Evolutionary conservation across 2,888 invertebrate genomes (phyloP), one percentile per base, ranked within the genome.

Genomic region (Lithophane ornitopus): DNA sequence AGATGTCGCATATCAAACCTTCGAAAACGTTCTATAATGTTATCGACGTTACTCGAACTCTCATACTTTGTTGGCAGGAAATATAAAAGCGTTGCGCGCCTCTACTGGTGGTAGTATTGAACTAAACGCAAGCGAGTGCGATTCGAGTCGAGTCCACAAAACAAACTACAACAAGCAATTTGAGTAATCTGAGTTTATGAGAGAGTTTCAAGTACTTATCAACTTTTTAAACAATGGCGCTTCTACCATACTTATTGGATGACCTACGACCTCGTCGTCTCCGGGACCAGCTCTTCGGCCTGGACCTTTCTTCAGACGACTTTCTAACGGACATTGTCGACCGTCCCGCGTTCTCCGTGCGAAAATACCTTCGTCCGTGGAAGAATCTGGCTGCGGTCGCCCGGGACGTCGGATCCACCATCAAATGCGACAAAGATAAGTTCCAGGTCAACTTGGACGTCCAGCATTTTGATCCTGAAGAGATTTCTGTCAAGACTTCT

Each of bases 381-480:
- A 91, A 95, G 46, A 96, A 95, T 66, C 86, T 97, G 28, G 91
- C 95, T 3, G 89, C 96, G 0, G 90, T 94, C 6, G 89, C 94
- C 1, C 91, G 92, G 54, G 97, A 97, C 87, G 94, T 97, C 65
- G 97, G 96, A 0, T 97, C 97, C 0, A 97, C 96, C 26, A 96
- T 97, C 66, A 95, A 97, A 70, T 92, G 92, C 1, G 97, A 97
- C 88, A 96, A 97, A 44, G 96, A 97, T 78, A 97, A 95, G 79
- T 98, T 97, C 88, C 97, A 98, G 91, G 97, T 98, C 0, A 97
- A 97, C 87, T 93, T 98, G 89, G 98, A 98, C 90, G 98, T 98
- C 0, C 97, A 98, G 80, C 98, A 98, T 84, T 98, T 98, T 88
- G 95, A 97, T 8, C 98, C 98, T 0, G 97, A 97, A 62, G 98